These are phyloP conservation scores for Anguilla pacifica DNA, from an alignment of 2,797 vertebrate species.

Conservation along the genomic window DNA sequence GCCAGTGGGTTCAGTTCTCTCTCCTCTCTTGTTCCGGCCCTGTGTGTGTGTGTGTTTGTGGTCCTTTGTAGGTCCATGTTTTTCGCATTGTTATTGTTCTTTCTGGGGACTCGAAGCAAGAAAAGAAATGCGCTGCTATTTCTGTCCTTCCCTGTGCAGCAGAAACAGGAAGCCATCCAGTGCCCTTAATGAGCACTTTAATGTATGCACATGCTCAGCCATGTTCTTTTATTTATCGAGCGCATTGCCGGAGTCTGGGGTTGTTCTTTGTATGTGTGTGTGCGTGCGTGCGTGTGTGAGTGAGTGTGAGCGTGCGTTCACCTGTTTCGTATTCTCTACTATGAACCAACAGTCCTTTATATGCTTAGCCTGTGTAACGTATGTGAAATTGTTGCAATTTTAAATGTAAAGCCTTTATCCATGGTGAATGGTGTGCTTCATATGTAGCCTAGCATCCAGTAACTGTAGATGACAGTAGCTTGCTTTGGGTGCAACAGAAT, in stretches of 20 bases:
- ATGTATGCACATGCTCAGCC: not conserved
- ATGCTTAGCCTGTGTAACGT: too few relatives aligned
- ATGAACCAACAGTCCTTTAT: not conserved
- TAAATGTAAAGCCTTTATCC: not conserved
- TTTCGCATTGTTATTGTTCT: not conserved
- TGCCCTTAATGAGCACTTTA: not conserved
- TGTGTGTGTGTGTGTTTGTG: not conserved
- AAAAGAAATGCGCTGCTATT: not conserved
- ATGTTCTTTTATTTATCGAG: conserved; percentile 6
- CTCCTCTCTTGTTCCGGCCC: not conserved
- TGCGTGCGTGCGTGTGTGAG: not conserved
- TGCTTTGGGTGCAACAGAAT: not conserved
- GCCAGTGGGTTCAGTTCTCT: not conserved
- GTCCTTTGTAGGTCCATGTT: not conserved
- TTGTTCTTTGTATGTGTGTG: not conserved
- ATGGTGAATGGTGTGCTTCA: not conserved
- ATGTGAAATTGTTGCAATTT: not conserved
- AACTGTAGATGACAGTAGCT: not conserved
- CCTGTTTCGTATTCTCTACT: not conserved
- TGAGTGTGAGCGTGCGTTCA: not conserved
- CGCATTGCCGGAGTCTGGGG: not conserved
- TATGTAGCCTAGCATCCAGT: too few relatives aligned
- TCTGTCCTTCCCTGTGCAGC: not conserved
- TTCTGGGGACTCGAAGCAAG: not conserved
- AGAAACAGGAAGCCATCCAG: not conserved